A percentile compares a stretch with the other conserved stretches of the same genome.
Evolutionary conservation across 1,140 invertebrate species (phyloP).

Genomic region (Drosophila paulistorum): DNA sequence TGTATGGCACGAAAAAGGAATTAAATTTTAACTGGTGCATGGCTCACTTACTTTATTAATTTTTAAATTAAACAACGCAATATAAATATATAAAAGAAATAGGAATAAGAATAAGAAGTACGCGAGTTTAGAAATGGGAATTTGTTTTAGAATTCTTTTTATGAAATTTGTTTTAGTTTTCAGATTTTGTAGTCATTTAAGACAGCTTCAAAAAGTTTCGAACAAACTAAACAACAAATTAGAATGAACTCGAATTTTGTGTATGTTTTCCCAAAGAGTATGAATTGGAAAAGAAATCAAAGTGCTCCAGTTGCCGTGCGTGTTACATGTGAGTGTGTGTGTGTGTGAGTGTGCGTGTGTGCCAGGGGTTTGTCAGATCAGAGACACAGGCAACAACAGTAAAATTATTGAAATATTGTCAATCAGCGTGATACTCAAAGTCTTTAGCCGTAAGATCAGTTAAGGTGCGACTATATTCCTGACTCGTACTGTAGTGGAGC

Average conservation of each 20-base stretch:
- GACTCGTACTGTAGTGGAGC: slow-evolving; percentile 38
- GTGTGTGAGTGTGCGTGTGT: slow-evolving; percentile 37
- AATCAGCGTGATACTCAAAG: slow-evolving; percentile 45
- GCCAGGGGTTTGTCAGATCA: slow-evolving; percentile 41
- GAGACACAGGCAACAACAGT: slow-evolving; percentile 54
- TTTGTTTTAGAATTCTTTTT: too few species aligned
- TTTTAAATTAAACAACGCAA: too few species aligned
- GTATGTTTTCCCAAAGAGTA: slow-evolving; percentile 7
- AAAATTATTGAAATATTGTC: slow-evolving; percentile 70
- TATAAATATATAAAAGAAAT: too few species aligned
- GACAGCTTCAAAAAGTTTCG: too few species aligned
- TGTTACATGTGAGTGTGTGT: slow-evolving; percentile 38
- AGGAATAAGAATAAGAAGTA: too few species aligned
- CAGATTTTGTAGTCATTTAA: too few species aligned
- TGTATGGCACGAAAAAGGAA: too few species aligned
- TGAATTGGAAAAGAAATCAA: slow-evolving; percentile 16
- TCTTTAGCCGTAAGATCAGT: slow-evolving; percentile 39
- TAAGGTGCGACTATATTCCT: slow-evolving; percentile 58
- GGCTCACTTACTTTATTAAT: too few species aligned
- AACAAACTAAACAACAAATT: background rate
- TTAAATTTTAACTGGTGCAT: too few species aligned
- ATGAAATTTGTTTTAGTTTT: too few species aligned
- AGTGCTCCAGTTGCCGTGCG: slow-evolving; percentile 66
- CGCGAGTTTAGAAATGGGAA: too few species aligned
- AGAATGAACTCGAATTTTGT: background rate